Evolutionary conservation across 1,140 invertebrate species (phyloP).

Genomic region (Acromyrmex echinatior): DNA sequence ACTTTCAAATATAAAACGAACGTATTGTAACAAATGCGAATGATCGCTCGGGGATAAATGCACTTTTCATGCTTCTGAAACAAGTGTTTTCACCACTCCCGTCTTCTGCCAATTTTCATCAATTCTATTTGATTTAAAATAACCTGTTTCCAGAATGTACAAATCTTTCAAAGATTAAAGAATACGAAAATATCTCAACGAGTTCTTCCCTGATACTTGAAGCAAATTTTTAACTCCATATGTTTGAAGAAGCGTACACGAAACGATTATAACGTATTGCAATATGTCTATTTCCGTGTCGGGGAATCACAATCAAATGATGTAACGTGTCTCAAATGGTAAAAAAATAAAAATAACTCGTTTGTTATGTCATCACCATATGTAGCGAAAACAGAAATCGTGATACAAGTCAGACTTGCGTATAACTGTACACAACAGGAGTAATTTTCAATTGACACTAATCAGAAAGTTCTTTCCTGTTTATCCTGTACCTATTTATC

Average conservation of each 20-base stretch:
- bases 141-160: neutral
- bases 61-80: neutral
- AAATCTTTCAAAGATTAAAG: conserved; percentile 7
- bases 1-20: neutral
- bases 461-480: neutral
- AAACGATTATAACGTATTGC: neutral
- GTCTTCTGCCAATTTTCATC: neutral
- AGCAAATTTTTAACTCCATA: neutral
- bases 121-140: neutral
- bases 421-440: neutral
- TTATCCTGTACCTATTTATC: neutral
- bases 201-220: neutral
- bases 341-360: conserved; percentile 25
- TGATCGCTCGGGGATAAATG: neutral
- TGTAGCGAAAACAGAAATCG: neutral
- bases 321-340: conserved; percentile 15
- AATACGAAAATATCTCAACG: neutral
- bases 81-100: too few relatives aligned
- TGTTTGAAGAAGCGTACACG: neutral
- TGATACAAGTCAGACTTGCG: neutral
- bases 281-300: conserved; percentile 17
- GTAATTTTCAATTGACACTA: neutral
- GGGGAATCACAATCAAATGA: neutral
- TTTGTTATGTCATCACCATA: conserved; percentile 26
- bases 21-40: neutral